Conservation (phyloP, 2,888 invertebrate genomes). For the Scelioninae gen. 1 region DNA sequence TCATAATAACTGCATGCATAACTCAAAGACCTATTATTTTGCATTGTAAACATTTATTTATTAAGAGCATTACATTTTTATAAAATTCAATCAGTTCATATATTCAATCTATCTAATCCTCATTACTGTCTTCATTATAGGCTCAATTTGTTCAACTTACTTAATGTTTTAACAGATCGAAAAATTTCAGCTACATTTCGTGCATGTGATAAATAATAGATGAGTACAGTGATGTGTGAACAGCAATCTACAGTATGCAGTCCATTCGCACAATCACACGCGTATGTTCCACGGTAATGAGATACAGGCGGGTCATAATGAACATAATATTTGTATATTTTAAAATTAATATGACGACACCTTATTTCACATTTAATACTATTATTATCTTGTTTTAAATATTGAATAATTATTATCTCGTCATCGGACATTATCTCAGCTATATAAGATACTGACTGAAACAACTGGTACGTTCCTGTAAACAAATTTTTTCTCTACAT, state of each 20-base stretch:
- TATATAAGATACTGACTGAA: conserved; percentile 22
- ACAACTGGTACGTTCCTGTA: conserved; percentile 37
- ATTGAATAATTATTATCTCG: background rate
- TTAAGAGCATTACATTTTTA: no score
- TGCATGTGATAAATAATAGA: background rate
- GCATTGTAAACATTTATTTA: no score
- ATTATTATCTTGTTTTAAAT: conserved; percentile 6
- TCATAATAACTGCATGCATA: no score
- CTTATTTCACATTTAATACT: conserved; percentile 30
- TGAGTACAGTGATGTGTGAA: background rate
- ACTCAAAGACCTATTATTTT: no score
- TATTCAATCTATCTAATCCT: background rate
- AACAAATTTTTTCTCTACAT: conserved; percentile 37
- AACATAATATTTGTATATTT: background rate
- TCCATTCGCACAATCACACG: background rate
- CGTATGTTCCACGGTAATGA: no score
- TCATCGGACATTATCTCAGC: conserved; percentile 15
- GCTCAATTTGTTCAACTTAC: background rate
- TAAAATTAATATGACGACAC: conserved; percentile 26
- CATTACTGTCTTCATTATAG: background rate
- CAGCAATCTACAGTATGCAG: background rate
- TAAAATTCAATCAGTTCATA: no score
- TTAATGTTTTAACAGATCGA: background rate
- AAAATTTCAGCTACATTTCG: background rate
- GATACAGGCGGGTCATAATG: background rate